Evolutionary conservation across 92 coral and sea anemone species (phyloP), one percentile per base, ranked within the genome.

Genomic region (Phenganax marumi): DNA sequence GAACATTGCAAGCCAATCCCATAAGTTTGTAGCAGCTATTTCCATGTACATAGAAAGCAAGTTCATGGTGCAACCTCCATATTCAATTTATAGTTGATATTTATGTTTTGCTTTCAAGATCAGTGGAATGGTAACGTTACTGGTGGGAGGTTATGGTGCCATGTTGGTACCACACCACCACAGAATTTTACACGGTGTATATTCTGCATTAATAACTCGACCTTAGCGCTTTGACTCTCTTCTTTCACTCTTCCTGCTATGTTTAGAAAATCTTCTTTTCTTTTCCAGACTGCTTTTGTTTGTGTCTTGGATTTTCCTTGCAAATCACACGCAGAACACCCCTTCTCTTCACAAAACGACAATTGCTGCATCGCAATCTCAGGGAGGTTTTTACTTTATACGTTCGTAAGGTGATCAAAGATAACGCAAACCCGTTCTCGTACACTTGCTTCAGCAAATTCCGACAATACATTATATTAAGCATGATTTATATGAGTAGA

Each of bases 251-350:
- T 46, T 68, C 51, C 48, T 9, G 7, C 10, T 43, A 72, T 72
- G 7, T 72, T 78, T 78, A 78, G 47, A 61, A 78, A 50, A 61
- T 61, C 46, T 62, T 78, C 83, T 78, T 78, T 62, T 78, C 83
- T 58, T 47, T 58, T 82, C 88, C 90, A 39, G 88, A 87, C 64
- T 96, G 97, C 66, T 96, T 96, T 79, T 96, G 99, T 81, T 96
- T 96, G 93, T 96, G 99, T 53, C 95, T 92, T 25, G 91, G 91
- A 82, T 92, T 92, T 73, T 90, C 88, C 82, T 92, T 96, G 74
- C 99, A 96, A 19, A 96, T 88, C 68, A 96, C 97, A 10, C 99
- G 95, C 68, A 96, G 77, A 25, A 91, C 91, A 8, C 99, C 97
- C 81, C 91, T 96, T 60, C 99, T 92, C 85, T 81, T 92, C 49